Percentiles rank a stretch among this genome's conserved stretches.
phyloP scores from a whole-genome alignment of 2,113 vertebrate genomes.

The Rhinoderma darwinii region DNA sequence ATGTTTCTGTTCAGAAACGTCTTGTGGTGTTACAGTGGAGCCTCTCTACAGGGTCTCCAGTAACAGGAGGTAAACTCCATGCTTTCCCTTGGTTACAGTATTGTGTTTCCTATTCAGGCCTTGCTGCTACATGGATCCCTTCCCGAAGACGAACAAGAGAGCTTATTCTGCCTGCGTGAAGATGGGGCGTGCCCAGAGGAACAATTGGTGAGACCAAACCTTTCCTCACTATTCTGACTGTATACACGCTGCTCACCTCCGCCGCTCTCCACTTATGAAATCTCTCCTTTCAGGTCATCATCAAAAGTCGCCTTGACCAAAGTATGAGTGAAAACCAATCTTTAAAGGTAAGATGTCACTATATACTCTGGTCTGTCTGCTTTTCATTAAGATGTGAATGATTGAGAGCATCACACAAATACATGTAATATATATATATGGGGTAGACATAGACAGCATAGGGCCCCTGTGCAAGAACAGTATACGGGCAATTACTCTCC shows the following conservation, averaged over 20 bases:
- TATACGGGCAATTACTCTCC: too few relatives aligned
- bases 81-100: conserved; percentile 42
- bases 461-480: too few relatives aligned
- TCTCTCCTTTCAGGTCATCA: conserved; percentile 79
- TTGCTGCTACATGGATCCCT: conserved; percentile 89
- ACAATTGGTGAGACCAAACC: conserved; percentile 81
- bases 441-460: too few relatives aligned
- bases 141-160: conserved; percentile 90
- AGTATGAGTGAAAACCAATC: conserved; percentile 91
- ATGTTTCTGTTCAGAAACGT: too few relatives aligned
- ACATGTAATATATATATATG: too few relatives aligned
- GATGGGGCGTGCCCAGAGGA: conserved; percentile 83
- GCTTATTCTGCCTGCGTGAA: conserved; percentile 78
- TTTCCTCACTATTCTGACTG: neutral
- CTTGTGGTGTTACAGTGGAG: neutral
- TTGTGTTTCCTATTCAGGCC: conserved; percentile 74
- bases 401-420: too few relatives aligned
- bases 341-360: conserved; percentile 81
- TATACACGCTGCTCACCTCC: neutral
- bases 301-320: conserved; percentile 92
- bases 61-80: conserved; percentile 11
- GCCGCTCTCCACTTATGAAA: neutral
- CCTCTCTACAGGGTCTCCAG: neutral
- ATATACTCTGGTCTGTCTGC: neutral
- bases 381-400: neutral